Base-by-base conservation (phyloP, 92 coral and sea anemone genomes). In the Micromussa lordhowensis region DNA sequence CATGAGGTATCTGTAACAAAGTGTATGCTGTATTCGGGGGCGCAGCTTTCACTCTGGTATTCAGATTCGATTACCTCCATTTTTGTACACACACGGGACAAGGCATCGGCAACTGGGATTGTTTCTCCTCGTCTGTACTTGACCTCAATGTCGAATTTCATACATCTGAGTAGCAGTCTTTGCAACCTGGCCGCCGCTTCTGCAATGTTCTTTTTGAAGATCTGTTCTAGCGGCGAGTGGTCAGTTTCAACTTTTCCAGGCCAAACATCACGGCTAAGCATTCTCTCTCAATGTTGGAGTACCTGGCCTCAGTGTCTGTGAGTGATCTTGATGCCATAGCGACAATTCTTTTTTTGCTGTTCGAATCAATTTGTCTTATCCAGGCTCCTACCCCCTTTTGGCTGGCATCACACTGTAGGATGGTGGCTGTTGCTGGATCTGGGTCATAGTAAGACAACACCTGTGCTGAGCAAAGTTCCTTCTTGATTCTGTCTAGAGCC, bases 81-180 rank as follows among this genome's bases (percentile, higher is more conserved):
- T 34, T 26, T 26, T 55, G 71, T 18, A 48, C 91, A 93, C 21
- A 91, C 86, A 44, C 84, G 87, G 19, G 91, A 92, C 29, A 82
- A 71, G 30, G 90, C 92, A 51, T 93, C 95, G 16, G 96, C 94
- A 10, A 94, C 93, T 49, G 92, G 95, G 19, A 92, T 94, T 44
- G 85, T 35, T 85, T 85, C 77, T 36, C 96, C 94, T 32, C 77
- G 89, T 28, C 85, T 88, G 92, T 91, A 94, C 53, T 63, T 88
- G 58, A 92, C 94, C 55, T 94, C 88, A 48, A 91, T 75, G 31
- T 78, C 81, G 38, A 89, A 83, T 70, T 35, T 49, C 63, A 83
- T 24, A 66, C 88, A 53, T 68, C 72, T 48, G 24, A 89, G 84
- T 28, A 64, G 8, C 75, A 81, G 75, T 51, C 77, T 82, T 40